These are phyloP conservation scores for Drosophila pruinosa DNA, from an alignment of 1,140 invertebrate genomes.

Conservation along the genomic window DNA sequence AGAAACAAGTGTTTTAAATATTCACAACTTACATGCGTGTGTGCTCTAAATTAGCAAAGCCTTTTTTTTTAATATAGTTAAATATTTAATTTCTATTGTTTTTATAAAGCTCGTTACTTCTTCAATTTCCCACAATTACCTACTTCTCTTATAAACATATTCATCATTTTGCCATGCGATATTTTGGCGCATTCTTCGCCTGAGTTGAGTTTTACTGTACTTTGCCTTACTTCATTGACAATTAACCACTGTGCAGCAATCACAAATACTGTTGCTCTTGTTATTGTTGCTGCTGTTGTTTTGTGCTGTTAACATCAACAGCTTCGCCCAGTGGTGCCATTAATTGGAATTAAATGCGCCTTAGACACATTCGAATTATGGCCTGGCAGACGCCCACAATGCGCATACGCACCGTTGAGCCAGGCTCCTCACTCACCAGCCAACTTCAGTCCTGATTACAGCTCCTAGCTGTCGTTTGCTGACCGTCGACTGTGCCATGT, in stretches of 20 bases:
- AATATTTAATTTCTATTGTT: no score
- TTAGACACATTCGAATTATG: slow-evolving; percentile 2
- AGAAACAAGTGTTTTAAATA: neutral
- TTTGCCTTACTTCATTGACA: neutral
- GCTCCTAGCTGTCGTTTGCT: neutral
- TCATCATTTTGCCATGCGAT: no score
- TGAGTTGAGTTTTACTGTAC: neutral
- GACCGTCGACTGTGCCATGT: slow-evolving; percentile 30
- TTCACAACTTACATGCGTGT: neutral
- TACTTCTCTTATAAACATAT: no score
- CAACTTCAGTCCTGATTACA: neutral
- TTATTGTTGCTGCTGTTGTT: neutral
- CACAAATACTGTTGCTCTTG: neutral
- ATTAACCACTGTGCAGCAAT: slow-evolving; percentile 8
- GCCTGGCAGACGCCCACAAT: slow-evolving; percentile 24
- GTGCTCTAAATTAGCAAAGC: neutral
- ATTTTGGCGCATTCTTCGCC: neutral
- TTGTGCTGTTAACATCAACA: neutral
- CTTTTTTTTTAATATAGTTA: neutral
- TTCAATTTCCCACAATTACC: neutral
- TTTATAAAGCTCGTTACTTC: no score
- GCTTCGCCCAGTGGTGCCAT: slow-evolving; percentile 22
- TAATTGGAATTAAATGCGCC: slow-evolving; percentile 25
- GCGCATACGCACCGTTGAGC: slow-evolving; percentile 42
- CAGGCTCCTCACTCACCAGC: neutral